Base-by-base conservation (phyloP, 2,113 vertebrate genomes). In the Dunckerocampus dactyliophorus region DNA sequence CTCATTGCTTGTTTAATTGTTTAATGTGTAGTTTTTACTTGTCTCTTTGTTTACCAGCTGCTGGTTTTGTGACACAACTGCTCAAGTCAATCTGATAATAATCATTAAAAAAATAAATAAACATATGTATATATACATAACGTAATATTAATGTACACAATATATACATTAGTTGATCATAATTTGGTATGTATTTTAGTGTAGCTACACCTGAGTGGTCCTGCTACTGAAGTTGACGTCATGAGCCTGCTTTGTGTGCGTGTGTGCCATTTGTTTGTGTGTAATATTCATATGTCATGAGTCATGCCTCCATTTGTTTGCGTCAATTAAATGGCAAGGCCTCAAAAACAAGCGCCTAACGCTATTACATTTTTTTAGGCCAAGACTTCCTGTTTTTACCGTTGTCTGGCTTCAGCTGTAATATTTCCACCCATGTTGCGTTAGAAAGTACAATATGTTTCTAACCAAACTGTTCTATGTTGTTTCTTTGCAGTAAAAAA, bases 401-500 rank as follows among this genome's bases (percentile, higher is more conserved):
- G 1, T 6, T 39, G 9, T 39, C 2, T 39, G 37, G 8, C 1
- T 39, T 39, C 37, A 12, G 10, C 8, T 39, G 10, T 10, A 43
- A 43, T 43, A 43, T 43, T 43, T 14, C 13, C 39, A 43, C 13
- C 31, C 39, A 43, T 43, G 13, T 43, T 43, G 3, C 3, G 39
- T 14, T 1, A 14, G 13, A 43, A 43, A 43, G 13, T 43, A 14
- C 1, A 43, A 43, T 34, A 34, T 34, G 7, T 34, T 12, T 43
- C 6, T 42, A 42, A 31, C 58, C 28, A 12, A 31, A n/a, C 11
- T n/a, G 2, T 64, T 57, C 19, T 65, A 4, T 69, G 54, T 42
- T 75, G 4, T 65, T 56, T 6, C 74, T 57, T 84, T 84, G 4
- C 84, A 92, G 91, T 92, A 43, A 92, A 92, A 82, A 92, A 91